phyloP scores from a whole-genome alignment of 2,888 invertebrate genomes.

The Scotopteryx bipunctaria region DNA sequence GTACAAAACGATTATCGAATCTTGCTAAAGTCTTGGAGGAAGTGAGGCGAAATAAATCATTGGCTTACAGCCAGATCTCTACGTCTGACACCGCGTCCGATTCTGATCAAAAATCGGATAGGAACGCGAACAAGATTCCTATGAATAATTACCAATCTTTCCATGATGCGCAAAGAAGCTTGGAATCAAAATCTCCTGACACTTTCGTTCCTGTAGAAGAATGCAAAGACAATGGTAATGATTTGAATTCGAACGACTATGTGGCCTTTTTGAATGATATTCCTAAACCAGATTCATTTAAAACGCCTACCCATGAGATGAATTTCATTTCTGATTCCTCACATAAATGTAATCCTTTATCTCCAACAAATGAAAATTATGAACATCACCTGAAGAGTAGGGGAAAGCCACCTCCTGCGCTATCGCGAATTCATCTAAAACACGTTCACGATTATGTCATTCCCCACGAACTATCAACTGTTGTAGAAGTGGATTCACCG shows the following conservation, averaged over 20 bases:
- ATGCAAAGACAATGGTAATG: slow-evolving; percentile 26
- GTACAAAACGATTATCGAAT: slow-evolving; percentile 73
- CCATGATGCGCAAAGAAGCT: slow-evolving; percentile 28
- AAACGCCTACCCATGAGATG: slow-evolving; percentile 32
- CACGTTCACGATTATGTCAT: slow-evolving; percentile 57
- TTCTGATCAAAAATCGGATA: slow-evolving; percentile 58
- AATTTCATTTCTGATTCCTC: slow-evolving; percentile 25
- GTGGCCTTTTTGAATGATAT: slow-evolving; percentile 60
- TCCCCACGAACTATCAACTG: slow-evolving; percentile 86
- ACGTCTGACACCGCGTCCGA: slow-evolving; percentile 66
- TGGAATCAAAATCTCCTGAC: slow-evolving; percentile 36
- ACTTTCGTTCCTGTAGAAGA: slow-evolving; percentile 27
- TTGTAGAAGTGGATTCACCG: slow-evolving; percentile 87
- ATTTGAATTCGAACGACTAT: slow-evolving; percentile 41
- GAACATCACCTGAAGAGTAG: slow-evolving; percentile 48
- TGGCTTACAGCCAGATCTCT: slow-evolving; percentile 68
- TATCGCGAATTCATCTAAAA: slow-evolving; percentile 66
- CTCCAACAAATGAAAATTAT: slow-evolving; percentile 32
- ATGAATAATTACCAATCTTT: slow-evolving; percentile 24
- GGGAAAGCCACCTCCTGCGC: slow-evolving; percentile 71
- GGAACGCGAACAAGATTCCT: slow-evolving; percentile 38
- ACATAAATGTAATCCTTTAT: slow-evolving; percentile 33
- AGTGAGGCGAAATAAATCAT: slow-evolving; percentile 74
- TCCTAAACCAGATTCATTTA: slow-evolving; percentile 57
- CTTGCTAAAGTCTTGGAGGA: slow-evolving; percentile 76